phyloP scores from a whole-genome alignment of 2,888 invertebrate species.

The Acleris sparsana region DNA sequence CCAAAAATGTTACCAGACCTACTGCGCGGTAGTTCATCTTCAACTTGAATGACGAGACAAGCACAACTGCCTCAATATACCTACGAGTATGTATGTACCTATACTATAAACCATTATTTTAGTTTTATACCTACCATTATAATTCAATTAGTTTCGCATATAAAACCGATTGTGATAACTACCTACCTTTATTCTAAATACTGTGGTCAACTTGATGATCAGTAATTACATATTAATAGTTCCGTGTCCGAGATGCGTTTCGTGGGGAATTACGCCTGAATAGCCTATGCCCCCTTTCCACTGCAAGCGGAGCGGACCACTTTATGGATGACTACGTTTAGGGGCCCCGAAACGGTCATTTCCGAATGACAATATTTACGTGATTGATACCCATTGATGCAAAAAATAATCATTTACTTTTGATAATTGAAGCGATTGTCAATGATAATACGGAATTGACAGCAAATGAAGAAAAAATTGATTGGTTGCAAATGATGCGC shows the following conservation, averaged over 20 bases:
- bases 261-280: background rate
- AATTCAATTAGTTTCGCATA: constrained; percentile 11
- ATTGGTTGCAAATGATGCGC: too few relatives aligned
- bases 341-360: too few relatives aligned
- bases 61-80: constrained; percentile 13
- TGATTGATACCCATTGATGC: too few relatives aligned
- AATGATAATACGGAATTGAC: too few relatives aligned
- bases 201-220: constrained; percentile 19
- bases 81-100: constrained; percentile 9
- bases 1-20: constrained; percentile 3
- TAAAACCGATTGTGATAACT: constrained; percentile 14
- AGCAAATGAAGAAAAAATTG: too few relatives aligned
- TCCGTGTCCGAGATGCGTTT: constrained; percentile 1
- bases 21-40: constrained; percentile 20
- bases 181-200: background rate
- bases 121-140: constrained; percentile 12
- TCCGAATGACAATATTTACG: too few relatives aligned
- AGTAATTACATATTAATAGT: constrained; percentile 16
- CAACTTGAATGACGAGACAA: constrained; percentile 6
- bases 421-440: too few relatives aligned
- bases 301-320: too few relatives aligned
- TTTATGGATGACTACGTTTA: too few relatives aligned
- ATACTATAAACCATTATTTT: background rate
- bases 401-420: too few relatives aligned
- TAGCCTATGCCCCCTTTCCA: background rate